Base-by-base conservation (phyloP, 2,888 invertebrate species). In the Stenodema calcarata region DNA sequence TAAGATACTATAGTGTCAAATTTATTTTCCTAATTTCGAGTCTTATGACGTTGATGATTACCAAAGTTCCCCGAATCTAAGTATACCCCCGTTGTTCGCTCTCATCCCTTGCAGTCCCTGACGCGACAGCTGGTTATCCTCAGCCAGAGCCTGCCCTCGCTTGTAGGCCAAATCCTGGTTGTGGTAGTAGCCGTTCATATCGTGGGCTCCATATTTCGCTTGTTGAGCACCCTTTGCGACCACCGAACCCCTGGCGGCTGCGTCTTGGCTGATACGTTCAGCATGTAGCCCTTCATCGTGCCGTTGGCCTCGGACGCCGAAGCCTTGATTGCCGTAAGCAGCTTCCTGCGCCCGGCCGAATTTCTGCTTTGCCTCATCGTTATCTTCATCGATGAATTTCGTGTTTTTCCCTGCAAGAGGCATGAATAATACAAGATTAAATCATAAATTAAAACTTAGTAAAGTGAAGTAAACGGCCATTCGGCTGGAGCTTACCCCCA, bases 331-430 rank as follows among this genome's bases (percentile, higher is more conserved):
- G 84, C 23, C 75, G 47, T 16, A 75, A 9, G 50, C 75, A 3
- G 27, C 54, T 23, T 47, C 84, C 14, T 30, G 41, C 0, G 70
- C 84, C 18, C 28, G 73, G 3, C 75, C 84, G 3, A 30, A 42
- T 11, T 73, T 44, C 30, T 87, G 41, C 12, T 83, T 30, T 9
- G 75, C 87, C 18, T 69, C n/a, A 41, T 84, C 69, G 54, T 87
- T 84, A 30, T 87, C 84, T 44, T 87, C 87, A 70, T 87, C 87
- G 14, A 84, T 50, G 69, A 75, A 87, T 78, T 87, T 85, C 18
- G 87, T 84, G 44, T 87, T 84, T 35, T 83, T 75, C 0, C 86
- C 86, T 78, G 86, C 18, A 35, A 35, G 35, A 35, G 23, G 23
- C 47, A 47, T 47, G 47, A 47, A 47, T 14, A 47, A 47, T 4